phyloP scores from a whole-genome alignment of 2,797 vertebrate genomes.

The Sciurus carolinensis region DNA sequence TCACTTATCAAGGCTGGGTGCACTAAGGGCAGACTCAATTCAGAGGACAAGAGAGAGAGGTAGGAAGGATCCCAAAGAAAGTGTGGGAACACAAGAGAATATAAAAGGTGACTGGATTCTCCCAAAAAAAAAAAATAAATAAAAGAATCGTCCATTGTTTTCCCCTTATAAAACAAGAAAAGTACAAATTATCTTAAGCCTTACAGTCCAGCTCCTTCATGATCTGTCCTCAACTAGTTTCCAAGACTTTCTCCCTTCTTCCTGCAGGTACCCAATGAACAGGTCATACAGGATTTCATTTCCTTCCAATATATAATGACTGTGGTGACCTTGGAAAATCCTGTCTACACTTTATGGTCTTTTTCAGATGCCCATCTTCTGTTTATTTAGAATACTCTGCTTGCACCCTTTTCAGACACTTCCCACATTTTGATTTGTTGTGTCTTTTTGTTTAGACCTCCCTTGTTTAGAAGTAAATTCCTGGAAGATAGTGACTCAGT shows the following conservation, averaged over 20 bases:
- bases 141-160: background rate
- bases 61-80: background rate
- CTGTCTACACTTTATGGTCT: background rate
- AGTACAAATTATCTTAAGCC: background rate
- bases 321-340: background rate
- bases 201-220: background rate
- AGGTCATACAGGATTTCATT: background rate
- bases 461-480: conserved; percentile 9
- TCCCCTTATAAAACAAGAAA: background rate
- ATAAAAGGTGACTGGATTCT: background rate
- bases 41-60: background rate
- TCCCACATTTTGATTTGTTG: background rate
- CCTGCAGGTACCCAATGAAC: background rate
- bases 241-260: background rate
- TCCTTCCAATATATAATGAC: background rate
- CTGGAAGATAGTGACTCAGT: background rate
- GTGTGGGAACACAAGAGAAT: no score
- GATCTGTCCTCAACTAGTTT: background rate
- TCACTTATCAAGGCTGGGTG: background rate
- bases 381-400: background rate
- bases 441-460: background rate
- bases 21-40: background rate
- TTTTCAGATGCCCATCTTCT: background rate
- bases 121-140: no score
- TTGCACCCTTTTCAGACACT: background rate